phyloP scores from a whole-genome alignment of 2,113 vertebrate genomes.

The Procapra przewalskii region DNA sequence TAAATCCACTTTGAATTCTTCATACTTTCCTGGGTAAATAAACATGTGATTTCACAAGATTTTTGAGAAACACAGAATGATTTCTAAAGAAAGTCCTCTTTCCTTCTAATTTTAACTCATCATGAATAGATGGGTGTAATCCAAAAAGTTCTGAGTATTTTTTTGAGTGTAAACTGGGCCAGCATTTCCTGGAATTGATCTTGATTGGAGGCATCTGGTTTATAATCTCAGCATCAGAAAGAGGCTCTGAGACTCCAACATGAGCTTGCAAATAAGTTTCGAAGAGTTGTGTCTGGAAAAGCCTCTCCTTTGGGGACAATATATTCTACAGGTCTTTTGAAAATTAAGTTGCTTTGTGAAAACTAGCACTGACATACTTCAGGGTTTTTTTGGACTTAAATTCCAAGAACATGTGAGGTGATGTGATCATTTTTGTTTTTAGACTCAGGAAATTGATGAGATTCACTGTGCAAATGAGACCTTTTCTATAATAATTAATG shows the following conservation, averaged over 20 bases:
- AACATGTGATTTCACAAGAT: not conserved
- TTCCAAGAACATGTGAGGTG: not conserved
- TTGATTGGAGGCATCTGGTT: conserved; percentile 29
- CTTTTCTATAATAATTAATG: conserved; percentile 26
- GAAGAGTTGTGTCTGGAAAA: not conserved
- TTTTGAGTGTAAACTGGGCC: not conserved
- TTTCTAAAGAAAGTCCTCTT: conserved; percentile 19
- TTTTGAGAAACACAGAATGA: not conserved
- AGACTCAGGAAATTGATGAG: conserved; percentile 17
- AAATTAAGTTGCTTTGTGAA: conserved; percentile 19
- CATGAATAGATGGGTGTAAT: not conserved
- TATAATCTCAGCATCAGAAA: conserved; percentile 8
- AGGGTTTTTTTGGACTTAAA: not conserved
- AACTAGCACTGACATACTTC: not conserved
- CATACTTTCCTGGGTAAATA: not conserved
- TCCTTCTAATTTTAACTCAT: conserved; percentile 23
- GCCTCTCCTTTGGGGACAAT: not conserved
- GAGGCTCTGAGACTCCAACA: not conserved
- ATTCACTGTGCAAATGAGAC: not conserved
- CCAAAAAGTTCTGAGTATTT: conserved; percentile 22
- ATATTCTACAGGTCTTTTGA: not conserved
- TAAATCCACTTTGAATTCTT: not conserved
- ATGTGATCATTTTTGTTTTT: not conserved
- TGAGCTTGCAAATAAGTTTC: conserved; percentile 1
- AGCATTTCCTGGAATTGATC: conserved; percentile 27